A percentile compares a stretch with the other conserved stretches of the same genome.
phyloP scores from a whole-genome alignment of 2,888 invertebrate genomes.

The Ophioninae sp. region DNA sequence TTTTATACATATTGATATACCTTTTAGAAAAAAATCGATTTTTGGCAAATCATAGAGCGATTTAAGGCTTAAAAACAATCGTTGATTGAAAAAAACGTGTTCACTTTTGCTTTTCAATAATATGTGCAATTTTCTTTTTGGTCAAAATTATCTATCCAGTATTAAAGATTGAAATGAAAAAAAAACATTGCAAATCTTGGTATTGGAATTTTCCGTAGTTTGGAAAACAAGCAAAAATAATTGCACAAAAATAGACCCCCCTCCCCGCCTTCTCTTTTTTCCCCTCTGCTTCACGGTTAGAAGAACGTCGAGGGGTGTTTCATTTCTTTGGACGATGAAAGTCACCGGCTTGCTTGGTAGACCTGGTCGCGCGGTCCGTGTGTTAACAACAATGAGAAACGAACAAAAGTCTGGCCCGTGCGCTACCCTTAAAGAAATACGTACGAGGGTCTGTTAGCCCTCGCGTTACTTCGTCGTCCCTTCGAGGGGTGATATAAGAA shows the following conservation, averaged over 20 bases:
- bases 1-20: no score
- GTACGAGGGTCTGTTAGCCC: constrained; percentile 18
- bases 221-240: background rate
- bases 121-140: background rate
- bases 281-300: background rate
- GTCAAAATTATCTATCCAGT: no score
- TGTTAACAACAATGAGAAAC: constrained; percentile 62
- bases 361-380: constrained; percentile 54
- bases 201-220: no score
- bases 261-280: background rate
- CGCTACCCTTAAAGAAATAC: constrained; percentile 56
- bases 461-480: constrained; percentile 36
- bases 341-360: constrained; percentile 65
- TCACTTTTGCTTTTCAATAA: background rate
- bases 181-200: no score
- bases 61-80: no score
- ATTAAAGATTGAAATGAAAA: no score
- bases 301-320: constrained; percentile 31
- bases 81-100: no score
- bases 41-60: no score
- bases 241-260: background rate
- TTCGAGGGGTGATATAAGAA: constrained; percentile 45
- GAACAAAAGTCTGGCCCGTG: constrained; percentile 74
- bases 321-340: constrained; percentile 68
- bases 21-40: no score